Evolutionary conservation across 1,140 invertebrate genomes (phyloP), one percentile per base, ranked within the genome.

Genomic region (Drusus annulatus): DNA sequence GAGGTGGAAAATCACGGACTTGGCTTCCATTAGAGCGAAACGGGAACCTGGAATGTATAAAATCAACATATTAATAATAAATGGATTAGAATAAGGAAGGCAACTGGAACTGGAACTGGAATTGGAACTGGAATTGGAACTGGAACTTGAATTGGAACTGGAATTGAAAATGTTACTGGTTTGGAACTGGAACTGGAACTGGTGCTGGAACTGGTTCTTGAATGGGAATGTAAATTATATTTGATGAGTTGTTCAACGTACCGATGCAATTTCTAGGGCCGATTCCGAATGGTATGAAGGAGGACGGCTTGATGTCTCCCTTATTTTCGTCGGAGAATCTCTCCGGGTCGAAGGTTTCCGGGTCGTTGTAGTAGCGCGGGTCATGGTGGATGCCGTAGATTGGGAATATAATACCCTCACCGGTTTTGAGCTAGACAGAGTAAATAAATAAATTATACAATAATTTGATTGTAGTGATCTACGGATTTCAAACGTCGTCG

Each of bases 301-400:
- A 84, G 71, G 87, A 90, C 0, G 88, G 87, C 56, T 86, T 82
- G 65, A 86, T 84, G 16, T 86, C 85, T 3, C 81, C 83, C 80
- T 86, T 88, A 56, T 88, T 85, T 77, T 90, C 86, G 3, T 84
- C 78, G 58, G 87, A 82, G 83, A 93, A 94, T 69, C 92, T 85
- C 50, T 93, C 90, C 0, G 93, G 93, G 84, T 93, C 87, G 84
- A 93, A 94, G 50, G 84, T 85, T 10, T 91, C 88, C 5, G 93
- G 92, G 76, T 93, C 87, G 16, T 91, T 89, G 81, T 88, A 94
- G 74, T 87, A 86, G 25, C 89, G 82, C 6, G 87, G 84, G 83
- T 93, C 88, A 0, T 71, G 58, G 17, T 88, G 87, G 15, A 88
- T 79, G 0, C 68, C 62, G 17, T 17, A n/a, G 16, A 68, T 45